These are phyloP conservation scores for Glyphotaelius pellucidus DNA, from an alignment of 2,888 invertebrate genomes.

Conservation along the genomic window DNA sequence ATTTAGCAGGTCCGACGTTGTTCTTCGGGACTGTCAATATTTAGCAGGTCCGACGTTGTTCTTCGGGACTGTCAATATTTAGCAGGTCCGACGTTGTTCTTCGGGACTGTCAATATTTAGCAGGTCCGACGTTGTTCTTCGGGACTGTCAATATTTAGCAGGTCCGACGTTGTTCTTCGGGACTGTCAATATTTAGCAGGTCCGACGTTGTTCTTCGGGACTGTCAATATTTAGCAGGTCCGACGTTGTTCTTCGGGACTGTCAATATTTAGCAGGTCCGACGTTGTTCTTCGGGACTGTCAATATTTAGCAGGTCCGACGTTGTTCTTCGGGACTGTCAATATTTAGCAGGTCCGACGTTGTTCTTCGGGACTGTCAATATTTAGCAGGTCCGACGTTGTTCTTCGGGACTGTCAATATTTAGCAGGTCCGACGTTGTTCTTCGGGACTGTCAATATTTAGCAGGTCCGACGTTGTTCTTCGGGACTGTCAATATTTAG, in stretches of 20 bases:
- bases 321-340: too few relatives aligned
- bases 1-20: not conserved
- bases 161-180: too few relatives aligned
- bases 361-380: not conserved
- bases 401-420: not conserved
- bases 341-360: not conserved
- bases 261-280: not conserved
- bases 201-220: too few relatives aligned
- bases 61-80: not conserved
- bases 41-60: too few relatives aligned
- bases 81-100: too few relatives aligned
- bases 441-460: not conserved
- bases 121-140: too few relatives aligned
- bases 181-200: not conserved
- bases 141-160: not conserved
- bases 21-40: not conserved
- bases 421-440: too few relatives aligned
- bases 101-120: not conserved
- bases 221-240: not conserved
- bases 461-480: too few relatives aligned
- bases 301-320: not conserved
- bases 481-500: not conserved
- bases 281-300: too few relatives aligned
- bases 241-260: too few relatives aligned
- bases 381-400: not conserved